Percentiles rank a stretch among this genome's conserved stretches.
Evolutionary conservation across 1,140 invertebrate species (phyloP).

Genomic region (Scaptomyza montana): DNA sequence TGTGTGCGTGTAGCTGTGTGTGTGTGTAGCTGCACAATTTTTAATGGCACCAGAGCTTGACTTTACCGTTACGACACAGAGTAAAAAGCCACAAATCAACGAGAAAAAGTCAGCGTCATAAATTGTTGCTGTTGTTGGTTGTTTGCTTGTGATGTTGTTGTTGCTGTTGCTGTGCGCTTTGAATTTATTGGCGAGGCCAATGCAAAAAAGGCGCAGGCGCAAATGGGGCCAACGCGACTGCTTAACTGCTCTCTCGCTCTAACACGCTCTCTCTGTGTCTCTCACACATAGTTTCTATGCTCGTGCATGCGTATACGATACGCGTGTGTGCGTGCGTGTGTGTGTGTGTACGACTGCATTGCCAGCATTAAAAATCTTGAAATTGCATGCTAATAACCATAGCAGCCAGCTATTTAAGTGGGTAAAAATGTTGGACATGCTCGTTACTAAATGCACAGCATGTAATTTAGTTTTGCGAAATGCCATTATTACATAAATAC

Average conservation of each 20-base stretch:
- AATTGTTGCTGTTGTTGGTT: conserved; percentile 52
- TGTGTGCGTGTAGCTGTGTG: conserved; percentile 6
- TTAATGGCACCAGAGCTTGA: conserved; percentile 57
- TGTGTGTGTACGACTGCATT: conserved; percentile 53
- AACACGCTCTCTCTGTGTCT: background rate
- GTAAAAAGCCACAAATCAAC: conserved; percentile 51
- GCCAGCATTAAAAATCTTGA: conserved; percentile 74
- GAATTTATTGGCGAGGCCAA: conserved; percentile 62
- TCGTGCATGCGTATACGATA: background rate
- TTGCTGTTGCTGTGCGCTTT: conserved; percentile 41
- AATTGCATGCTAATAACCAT: conserved; percentile 78
- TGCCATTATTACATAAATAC: conserved; percentile 59
- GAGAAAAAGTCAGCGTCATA: conserved; percentile 48
- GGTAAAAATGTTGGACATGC: conserved; percentile 80
- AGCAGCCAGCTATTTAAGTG: conserved; percentile 70
- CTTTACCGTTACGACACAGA: conserved; percentile 56
- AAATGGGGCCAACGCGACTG: conserved; percentile 61
- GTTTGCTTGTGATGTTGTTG: conserved; percentile 31
- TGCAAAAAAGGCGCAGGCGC: conserved; percentile 44
- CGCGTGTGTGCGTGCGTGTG: conserved; percentile 10
- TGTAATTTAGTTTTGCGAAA: conserved; percentile 72
- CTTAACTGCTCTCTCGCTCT: background rate
- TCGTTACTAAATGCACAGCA: conserved; percentile 75
- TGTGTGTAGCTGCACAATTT: conserved; percentile 33
- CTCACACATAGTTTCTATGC: conserved; percentile 10